Evolutionary conservation across 2,113 vertebrate genomes (phyloP).

Genomic region (Paramisgurnus dabryanus): DNA sequence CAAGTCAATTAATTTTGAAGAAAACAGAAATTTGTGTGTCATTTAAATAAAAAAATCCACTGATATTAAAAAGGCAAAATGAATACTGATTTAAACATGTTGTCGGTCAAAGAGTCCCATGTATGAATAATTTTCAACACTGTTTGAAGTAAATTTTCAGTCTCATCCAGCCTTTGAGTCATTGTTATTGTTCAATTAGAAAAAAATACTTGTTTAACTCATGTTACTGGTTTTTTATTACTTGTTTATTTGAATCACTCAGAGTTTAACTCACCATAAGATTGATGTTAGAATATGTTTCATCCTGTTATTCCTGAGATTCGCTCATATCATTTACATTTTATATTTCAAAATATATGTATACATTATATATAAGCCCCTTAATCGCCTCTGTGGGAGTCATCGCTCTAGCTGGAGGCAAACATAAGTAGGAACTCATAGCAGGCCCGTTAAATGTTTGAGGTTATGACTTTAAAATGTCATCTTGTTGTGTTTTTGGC

Average conservation of each 20-base stretch:
- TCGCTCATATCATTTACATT: background rate
- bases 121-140: background rate
- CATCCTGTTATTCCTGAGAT: background rate
- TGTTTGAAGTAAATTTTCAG: constrained; percentile 24
- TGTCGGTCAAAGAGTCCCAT: too few species aligned
- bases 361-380: too few species aligned
- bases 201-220: constrained; percentile 40
- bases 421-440: too few species aligned
- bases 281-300: background rate
- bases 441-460: too few species aligned
- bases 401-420: too few species aligned
- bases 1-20: constrained; percentile 17
- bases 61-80: too few species aligned
- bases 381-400: too few species aligned
- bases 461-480: too few species aligned
- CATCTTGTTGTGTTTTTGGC: too few species aligned
- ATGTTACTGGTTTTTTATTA: constrained; percentile 34
- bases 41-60: background rate
- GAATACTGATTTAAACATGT: too few species aligned
- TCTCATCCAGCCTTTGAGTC: constrained; percentile 25
- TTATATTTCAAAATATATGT: too few species aligned
- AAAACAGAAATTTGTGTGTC: background rate
- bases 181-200: constrained; percentile 54
- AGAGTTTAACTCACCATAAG: constrained; percentile 24
- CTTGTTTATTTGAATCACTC: constrained; percentile 26